Evolutionary conservation across 37 sponge, comb jelly and placozoan species (phyloP).

Genomic region (Lycopodina hypogea): DNA sequence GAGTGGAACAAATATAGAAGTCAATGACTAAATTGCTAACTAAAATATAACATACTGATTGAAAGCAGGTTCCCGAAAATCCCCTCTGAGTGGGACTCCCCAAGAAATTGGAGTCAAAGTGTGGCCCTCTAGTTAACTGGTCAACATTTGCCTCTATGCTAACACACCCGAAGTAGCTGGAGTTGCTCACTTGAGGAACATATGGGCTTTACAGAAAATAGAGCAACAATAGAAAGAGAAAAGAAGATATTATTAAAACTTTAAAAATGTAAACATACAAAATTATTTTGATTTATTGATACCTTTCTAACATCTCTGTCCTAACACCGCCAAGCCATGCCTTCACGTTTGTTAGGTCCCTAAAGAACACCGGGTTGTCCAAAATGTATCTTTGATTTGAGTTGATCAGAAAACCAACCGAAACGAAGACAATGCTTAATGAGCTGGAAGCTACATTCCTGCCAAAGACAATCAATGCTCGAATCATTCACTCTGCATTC

Average conservation of each 20-base stretch:
- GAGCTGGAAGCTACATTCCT: background rate
- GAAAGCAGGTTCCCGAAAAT: constrained; percentile 36
- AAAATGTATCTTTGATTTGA: background rate
- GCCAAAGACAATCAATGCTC: background rate
- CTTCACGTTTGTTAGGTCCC: constrained; percentile 16
- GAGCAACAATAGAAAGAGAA: background rate
- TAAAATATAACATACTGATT: constrained; percentile 15
- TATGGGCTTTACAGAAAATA: too few relatives aligned
- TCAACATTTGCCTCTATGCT: constrained; percentile 5
- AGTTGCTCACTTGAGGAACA: constrained; percentile 16
- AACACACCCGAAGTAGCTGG: constrained; percentile 34
- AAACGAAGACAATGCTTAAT: background rate
- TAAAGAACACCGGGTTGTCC: constrained; percentile 6
- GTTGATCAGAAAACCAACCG: constrained; percentile 10
- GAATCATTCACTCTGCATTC: too few relatives aligned
- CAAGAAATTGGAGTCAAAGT: constrained; percentile 19
- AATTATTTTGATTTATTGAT: background rate
- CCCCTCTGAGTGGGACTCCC: constrained; percentile 25
- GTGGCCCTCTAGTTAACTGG: background rate
- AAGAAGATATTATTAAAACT: background rate
- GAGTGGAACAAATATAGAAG: background rate
- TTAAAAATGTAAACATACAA: background rate
- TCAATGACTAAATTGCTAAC: background rate
- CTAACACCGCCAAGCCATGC: constrained; percentile 53
- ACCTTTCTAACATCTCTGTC: constrained; percentile 15